phyloP scores from a whole-genome alignment of 2,888 invertebrate genomes.

The Uloborus plumipes region DNA sequence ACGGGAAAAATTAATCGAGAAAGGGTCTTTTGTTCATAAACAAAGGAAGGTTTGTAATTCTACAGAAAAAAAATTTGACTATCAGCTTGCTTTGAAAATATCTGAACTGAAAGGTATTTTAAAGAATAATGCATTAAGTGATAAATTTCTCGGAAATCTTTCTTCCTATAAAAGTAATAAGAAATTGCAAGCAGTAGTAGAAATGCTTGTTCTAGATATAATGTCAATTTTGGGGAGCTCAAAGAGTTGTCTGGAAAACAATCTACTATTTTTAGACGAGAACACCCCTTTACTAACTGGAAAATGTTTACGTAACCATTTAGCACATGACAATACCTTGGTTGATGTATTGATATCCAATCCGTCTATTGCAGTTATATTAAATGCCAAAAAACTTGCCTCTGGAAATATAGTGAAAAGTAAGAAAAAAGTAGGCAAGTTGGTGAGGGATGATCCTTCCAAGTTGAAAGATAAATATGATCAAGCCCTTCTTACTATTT shows the following conservation, averaged over 20 bases:
- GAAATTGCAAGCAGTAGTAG: constrained; percentile 17
- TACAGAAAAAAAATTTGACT: background rate
- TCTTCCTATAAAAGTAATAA: constrained; percentile 13
- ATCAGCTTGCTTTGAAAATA: background rate
- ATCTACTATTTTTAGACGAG: constrained; percentile 13
- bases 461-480: constrained; percentile 17
- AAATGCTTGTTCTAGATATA: constrained; percentile 32
- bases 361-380: background rate
- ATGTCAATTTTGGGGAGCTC: constrained; percentile 23
- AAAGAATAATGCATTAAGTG: constrained; percentile 2
- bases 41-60: background rate
- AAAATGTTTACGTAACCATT: constrained; percentile 35
- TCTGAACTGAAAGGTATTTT: constrained; percentile 3
- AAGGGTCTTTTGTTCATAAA: background rate
- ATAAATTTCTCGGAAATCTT: background rate
- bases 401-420: background rate
- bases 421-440: constrained; percentile 5
- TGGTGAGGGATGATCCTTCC: background rate
- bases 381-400: constrained; percentile 21
- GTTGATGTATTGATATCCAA: constrained; percentile 7
- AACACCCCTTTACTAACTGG: constrained; percentile 20
- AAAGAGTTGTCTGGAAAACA: background rate
- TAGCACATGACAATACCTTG: constrained; percentile 39
- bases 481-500: background rate
- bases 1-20: background rate